Percentiles rank a stretch among this genome's conserved stretches.
Evolutionary conservation across 1,140 invertebrate species (phyloP).

Genomic region (Mamestra configurata): DNA sequence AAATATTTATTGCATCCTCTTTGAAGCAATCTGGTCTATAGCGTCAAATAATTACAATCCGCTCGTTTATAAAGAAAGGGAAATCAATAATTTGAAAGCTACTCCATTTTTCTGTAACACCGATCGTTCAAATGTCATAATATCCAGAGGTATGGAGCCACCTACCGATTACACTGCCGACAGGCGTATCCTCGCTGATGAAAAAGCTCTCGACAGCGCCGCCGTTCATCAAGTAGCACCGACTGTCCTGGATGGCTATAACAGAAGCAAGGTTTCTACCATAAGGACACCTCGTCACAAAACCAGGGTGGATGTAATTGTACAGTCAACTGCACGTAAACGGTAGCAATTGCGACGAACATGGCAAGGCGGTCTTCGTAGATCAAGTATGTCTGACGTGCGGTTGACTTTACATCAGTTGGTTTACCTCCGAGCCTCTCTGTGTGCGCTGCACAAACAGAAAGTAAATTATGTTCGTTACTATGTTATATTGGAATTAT

Average conservation of each 20-base stretch:
- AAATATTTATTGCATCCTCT: neutral
- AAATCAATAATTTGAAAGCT: neutral
- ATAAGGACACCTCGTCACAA: neutral
- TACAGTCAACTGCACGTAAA: neutral
- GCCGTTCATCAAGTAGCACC: conserved; percentile 96
- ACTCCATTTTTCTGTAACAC: neutral
- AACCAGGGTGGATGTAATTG: neutral
- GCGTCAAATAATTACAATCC: neutral
- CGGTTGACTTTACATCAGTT: neutral
- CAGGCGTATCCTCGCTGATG: conserved; percentile 94
- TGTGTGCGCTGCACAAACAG: conserved; percentile 44
- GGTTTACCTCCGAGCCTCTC: conserved; percentile 46
- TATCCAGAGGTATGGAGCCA: neutral
- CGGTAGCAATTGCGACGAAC: too few relatives aligned
- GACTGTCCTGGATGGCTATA: conserved; percentile 91
- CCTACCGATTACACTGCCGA: conserved; percentile 92
- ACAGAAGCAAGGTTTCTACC: conserved; percentile 11
- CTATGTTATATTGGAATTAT: neutral
- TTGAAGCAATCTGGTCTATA: neutral
- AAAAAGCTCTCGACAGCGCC: conserved; percentile 97
- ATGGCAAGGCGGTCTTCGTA: too few relatives aligned
- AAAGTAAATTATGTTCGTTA: conserved; percentile 16
- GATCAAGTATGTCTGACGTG: neutral
- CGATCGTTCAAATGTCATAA: neutral
- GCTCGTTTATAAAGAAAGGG: neutral